A percentile compares a stretch with the other conserved stretches of the same genome.
Conservation (phyloP, 2,888 invertebrate genomes). For the Platynereis dumerilii region DNA sequence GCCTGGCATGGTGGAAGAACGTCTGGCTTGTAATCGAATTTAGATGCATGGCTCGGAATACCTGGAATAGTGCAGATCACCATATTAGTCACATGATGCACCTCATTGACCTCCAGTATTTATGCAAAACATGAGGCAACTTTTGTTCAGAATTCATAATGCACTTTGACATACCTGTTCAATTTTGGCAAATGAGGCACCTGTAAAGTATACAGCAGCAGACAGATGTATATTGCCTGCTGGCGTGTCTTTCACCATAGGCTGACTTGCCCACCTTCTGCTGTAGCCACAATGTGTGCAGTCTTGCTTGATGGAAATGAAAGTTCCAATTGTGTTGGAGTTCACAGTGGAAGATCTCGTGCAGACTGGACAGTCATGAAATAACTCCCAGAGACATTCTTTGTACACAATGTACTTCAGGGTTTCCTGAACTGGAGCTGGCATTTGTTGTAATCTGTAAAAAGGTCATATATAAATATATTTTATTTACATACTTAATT, state of each 20-base stretch:
- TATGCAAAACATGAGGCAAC: too few relatives aligned
- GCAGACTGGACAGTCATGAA: background rate
- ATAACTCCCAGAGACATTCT: conserved; percentile 3
- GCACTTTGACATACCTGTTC: background rate
- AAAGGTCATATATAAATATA: too few relatives aligned
- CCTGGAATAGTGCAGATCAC: background rate
- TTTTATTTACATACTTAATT: too few relatives aligned
- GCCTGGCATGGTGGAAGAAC: background rate
- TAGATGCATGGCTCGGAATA: background rate
- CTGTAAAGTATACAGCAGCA: conserved; percentile 2
- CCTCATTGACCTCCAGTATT: too few relatives aligned
- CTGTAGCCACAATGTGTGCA: background rate
- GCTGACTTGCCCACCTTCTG: too few relatives aligned
- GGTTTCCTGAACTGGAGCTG: too few relatives aligned
- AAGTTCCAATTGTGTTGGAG: conserved; percentile 1
- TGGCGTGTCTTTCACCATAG: background rate
- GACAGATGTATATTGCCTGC: conserved; percentile 7
- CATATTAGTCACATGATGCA: too few relatives aligned
- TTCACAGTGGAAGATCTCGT: background rate
- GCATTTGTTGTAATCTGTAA: too few relatives aligned
- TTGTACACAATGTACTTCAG: conserved; percentile 5
- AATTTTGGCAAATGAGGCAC: background rate
- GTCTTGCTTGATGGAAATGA: background rate
- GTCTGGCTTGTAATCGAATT: background rate
- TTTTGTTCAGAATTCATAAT: too few relatives aligned